Percentiles rank a stretch among this genome's conserved stretches.
These are phyloP conservation scores for Malurus splendens DNA, from an alignment of 2,797 vertebrate species.

Conservation along the genomic window DNA sequence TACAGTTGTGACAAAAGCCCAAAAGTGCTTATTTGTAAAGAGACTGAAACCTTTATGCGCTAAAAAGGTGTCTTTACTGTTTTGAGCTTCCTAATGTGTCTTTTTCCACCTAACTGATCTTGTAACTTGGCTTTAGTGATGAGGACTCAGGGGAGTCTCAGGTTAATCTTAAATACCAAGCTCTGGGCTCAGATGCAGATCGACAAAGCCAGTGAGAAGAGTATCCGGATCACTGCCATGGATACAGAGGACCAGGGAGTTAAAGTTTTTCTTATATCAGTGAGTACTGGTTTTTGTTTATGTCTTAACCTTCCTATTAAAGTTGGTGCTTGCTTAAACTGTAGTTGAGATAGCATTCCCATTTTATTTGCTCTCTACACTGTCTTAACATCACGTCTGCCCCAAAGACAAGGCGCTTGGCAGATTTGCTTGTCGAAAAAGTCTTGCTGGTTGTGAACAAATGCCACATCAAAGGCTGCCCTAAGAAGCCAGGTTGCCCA, in stretches of 20 bases:
- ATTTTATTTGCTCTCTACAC: background rate
- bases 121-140: slow-evolving; percentile 79
- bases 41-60: background rate
- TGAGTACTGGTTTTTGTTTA: slow-evolving; percentile 51
- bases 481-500: background rate
- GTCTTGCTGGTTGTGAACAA: background rate
- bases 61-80: background rate
- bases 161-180: slow-evolving; percentile 97
- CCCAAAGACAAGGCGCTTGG: background rate
- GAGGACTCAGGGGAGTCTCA: slow-evolving; percentile 96
- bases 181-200: slow-evolving; percentile 99
- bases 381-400: background rate
- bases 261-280: slow-evolving; percentile 97
- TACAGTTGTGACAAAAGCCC: background rate
- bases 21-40: background rate
- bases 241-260: slow-evolving; percentile 98
- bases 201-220: slow-evolving; percentile 97
- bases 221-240: slow-evolving; percentile 95
- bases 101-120: background rate
- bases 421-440: background rate
- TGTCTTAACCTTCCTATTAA: background rate
- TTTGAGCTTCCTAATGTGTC: background rate
- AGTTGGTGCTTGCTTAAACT: background rate
- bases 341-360: background rate
- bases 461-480: background rate